Conservation (phyloP, 2,888 invertebrate species). For the Villa cingulata region DNA sequence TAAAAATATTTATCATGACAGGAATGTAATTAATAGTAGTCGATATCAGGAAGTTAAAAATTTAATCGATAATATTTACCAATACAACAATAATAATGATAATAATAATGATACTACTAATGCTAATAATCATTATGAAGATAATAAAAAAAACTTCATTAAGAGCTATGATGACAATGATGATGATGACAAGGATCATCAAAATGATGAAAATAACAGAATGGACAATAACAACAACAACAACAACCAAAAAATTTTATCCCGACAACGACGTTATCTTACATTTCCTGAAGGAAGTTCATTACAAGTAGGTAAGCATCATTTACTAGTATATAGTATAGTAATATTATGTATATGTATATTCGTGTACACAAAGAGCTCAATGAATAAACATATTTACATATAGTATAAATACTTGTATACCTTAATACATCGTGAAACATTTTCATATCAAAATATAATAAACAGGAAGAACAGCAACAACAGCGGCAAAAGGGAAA, state of each 20-base stretch:
- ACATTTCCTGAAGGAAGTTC: conserved; percentile 40
- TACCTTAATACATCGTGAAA: no score
- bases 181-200: not conserved
- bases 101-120: not conserved
- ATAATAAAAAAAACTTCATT: not conserved
- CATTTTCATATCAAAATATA: no score
- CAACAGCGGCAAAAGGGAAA: no score
- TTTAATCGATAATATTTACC: not conserved
- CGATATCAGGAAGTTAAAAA: no score
- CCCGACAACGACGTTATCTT: conserved; percentile 38
- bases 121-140: not conserved
- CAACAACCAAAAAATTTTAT: conserved; percentile 20
- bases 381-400: no score
- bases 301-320: conserved; percentile 31
- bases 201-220: not conserved
- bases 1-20: no score
- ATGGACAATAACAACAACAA: not conserved
- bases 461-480: no score
- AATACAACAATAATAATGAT: not conserved
- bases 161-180: conserved; percentile 2
- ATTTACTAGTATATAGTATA: no score
- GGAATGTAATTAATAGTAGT: no score
- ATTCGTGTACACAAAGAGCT: no score
- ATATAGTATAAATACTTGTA: no score
- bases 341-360: no score